phyloP scores from a whole-genome alignment of 2,888 invertebrate species.

The Drosophila ezoana region DNA sequence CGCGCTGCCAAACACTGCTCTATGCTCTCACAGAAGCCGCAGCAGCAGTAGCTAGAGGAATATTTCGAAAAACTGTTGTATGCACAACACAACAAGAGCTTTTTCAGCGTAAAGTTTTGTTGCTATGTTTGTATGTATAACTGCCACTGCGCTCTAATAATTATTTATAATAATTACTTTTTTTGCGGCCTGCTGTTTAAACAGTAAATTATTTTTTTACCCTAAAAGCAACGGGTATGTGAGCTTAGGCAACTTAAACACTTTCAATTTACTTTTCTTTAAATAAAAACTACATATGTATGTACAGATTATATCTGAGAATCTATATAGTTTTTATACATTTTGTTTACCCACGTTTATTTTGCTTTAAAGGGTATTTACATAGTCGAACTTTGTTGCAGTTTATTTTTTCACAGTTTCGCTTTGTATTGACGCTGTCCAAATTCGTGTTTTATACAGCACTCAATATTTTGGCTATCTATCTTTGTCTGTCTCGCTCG shows the following conservation, averaged over 20 bases:
- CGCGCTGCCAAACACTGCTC: conserved; percentile 32
- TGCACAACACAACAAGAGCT: conserved; percentile 47
- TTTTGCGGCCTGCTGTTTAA: conserved; percentile 63
- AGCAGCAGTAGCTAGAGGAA: conserved; percentile 23
- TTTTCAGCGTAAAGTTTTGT: conserved; percentile 41
- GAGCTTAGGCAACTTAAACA: background rate
- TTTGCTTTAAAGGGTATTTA: conserved; percentile 23
- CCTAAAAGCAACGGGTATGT: conserved; percentile 2
- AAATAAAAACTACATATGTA: background rate
- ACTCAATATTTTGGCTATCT: conserved; percentile 48
- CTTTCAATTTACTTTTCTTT: background rate
- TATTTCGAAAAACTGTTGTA: conserved; percentile 54
- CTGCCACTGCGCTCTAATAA: conserved; percentile 80
- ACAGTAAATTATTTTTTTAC: conserved; percentile 52
- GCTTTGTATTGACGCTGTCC: conserved; percentile 18
- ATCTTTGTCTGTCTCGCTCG: conserved; percentile 18
- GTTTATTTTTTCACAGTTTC: conserved; percentile 11
- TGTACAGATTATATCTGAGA: background rate
- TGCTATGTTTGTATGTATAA: conserved; percentile 17
- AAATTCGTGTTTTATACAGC: conserved; percentile 30
- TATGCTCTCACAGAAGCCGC: conserved; percentile 35
- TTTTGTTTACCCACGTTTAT: no score
- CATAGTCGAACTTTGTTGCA: conserved; percentile 1
- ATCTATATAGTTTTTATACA: background rate
- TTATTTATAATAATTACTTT: conserved; percentile 78